Evolutionary conservation across 2,113 vertebrate genomes (phyloP).

Genomic region (Hippocampus mohnikei): DNA sequence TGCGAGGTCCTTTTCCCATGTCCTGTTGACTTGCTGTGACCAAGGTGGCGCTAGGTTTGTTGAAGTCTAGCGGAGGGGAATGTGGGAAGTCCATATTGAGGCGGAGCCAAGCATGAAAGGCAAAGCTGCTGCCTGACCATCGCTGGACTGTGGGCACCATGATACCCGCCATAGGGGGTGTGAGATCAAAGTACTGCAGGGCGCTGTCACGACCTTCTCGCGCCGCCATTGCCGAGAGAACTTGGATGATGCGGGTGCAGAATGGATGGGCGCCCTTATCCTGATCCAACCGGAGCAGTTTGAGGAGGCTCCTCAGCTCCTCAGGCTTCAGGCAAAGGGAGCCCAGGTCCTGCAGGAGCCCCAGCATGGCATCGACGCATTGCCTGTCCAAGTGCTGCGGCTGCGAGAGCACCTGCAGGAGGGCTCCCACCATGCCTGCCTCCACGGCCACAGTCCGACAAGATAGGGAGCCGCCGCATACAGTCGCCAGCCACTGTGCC

Average conservation of each 20-base stretch:
- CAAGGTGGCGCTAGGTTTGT: slow-evolving; percentile 34
- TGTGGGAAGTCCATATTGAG: slow-evolving; percentile 71
- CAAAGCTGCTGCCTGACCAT: slow-evolving; percentile 86
- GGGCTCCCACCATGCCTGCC: slow-evolving; percentile 82
- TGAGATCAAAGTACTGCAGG: slow-evolving; percentile 89
- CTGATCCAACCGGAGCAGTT: slow-evolving; percentile 69
- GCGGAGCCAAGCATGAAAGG: slow-evolving; percentile 95
- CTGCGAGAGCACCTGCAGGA: slow-evolving; percentile 76
- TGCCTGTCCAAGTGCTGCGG: slow-evolving; percentile 69
- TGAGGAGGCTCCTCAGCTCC: slow-evolving; percentile 82
- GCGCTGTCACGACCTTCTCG: slow-evolving; percentile 74
- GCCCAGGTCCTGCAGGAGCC: slow-evolving; percentile 82
- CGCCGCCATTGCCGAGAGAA: slow-evolving; percentile 83
- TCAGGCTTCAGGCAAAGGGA: slow-evolving; percentile 81
- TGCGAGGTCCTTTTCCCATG: slow-evolving; percentile 75
- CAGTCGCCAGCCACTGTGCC: slow-evolving; percentile 77
- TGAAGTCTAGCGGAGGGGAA: slow-evolving; percentile 33
- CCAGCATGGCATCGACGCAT: slow-evolving; percentile 81
- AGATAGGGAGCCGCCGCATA: slow-evolving; percentile 82
- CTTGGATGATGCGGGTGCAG: slow-evolving; percentile 72
- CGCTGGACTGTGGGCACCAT: slow-evolving; percentile 91
- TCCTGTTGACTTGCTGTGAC: slow-evolving; percentile 42
- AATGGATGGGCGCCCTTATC: slow-evolving; percentile 67
- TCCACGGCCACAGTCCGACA: slow-evolving; percentile 87
- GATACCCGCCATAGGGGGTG: slow-evolving; percentile 91